Conservation (phyloP, 2,797 vertebrate species). For the Danio kyathit region DNA sequence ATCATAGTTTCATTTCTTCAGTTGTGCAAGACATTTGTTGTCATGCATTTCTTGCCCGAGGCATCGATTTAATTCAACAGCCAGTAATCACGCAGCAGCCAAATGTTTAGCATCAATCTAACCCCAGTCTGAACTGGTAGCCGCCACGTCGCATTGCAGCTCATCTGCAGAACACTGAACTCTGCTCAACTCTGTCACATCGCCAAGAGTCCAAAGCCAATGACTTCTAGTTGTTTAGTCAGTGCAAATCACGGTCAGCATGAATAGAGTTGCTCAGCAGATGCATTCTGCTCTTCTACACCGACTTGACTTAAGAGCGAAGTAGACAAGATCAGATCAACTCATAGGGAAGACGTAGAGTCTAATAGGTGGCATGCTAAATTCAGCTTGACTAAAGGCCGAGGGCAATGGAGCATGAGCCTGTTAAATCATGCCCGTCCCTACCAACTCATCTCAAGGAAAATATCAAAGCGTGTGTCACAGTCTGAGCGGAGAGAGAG, state of each 20-base stretch:
- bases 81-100: not conserved
- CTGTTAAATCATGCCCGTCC: slow-evolving; percentile 55
- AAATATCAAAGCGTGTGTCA: slow-evolving; percentile 6
- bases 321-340: slow-evolving; percentile 14
- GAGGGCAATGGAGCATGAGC: slow-evolving; percentile 31
- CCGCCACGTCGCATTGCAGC: not conserved
- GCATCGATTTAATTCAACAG: not conserved
- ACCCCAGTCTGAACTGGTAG: not conserved
- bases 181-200: not conserved
- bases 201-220: not conserved
- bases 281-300: not conserved
- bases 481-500: not conserved
- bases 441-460: slow-evolving; percentile 52
- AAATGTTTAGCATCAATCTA: not conserved
- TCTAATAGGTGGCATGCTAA: not conserved
- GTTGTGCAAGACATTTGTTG: not conserved
- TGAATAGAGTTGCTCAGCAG: no score
- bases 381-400: slow-evolving; percentile 18
- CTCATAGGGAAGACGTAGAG: not conserved
- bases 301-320: not conserved
- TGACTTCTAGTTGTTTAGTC: not conserved
- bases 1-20: not conserved
- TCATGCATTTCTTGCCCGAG: not conserved
- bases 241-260: not conserved
- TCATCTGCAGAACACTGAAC: not conserved